phyloP scores from a whole-genome alignment of 2,113 vertebrate genomes.

The Gymnarchus niloticus region DNA sequence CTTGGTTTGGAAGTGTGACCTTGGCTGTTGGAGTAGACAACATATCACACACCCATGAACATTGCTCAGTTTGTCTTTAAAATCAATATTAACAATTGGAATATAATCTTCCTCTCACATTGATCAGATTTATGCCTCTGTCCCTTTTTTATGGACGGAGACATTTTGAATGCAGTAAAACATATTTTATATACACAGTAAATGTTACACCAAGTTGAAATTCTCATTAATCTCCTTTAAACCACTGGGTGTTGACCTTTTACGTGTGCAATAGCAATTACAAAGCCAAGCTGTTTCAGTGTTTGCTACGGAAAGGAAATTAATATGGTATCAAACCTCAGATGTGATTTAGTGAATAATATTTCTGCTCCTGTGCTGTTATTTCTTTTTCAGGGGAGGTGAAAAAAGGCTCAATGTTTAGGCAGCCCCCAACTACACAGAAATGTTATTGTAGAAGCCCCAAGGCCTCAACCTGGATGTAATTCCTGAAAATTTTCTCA shows the following conservation, averaged over 20 bases:
- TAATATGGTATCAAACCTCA: constrained; percentile 15
- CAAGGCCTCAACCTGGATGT: not conserved
- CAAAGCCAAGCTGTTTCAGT: not conserved
- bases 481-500: not conserved
- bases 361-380: constrained; percentile 7
- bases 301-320: constrained; percentile 19
- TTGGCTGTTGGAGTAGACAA: not conserved
- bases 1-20: not conserved
- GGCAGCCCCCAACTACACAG: not conserved
- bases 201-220: constrained; percentile 18
- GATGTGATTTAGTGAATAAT: constrained; percentile 14
- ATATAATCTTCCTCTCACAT: not conserved
- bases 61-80: not conserved
- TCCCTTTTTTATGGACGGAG: constrained; percentile 13
- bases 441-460: not conserved
- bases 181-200: constrained; percentile 14
- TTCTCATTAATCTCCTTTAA: constrained; percentile 25
- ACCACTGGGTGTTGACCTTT: constrained; percentile 7
- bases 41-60: not conserved
- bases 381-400: not conserved
- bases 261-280: constrained; percentile 14
- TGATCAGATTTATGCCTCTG: constrained; percentile 16
- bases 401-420: not conserved
- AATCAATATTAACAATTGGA: constrained; percentile 21
- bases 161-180: constrained; percentile 24